These are phyloP conservation scores for Girardinus metallicus DNA, from an alignment of 2,797 vertebrate genomes.

Conservation along the genomic window DNA sequence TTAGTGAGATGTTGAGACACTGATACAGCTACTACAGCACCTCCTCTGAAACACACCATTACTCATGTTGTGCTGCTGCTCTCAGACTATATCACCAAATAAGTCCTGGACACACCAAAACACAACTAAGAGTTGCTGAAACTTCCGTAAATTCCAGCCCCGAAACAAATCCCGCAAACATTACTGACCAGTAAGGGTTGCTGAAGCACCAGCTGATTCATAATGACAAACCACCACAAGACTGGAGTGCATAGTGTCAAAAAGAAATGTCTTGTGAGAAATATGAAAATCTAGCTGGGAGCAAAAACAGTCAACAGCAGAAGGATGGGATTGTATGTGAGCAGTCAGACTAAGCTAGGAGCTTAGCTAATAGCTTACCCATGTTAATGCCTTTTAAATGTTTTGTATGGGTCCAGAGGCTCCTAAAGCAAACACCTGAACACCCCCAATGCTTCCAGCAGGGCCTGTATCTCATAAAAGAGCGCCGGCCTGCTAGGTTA, in stretches of 20 bases:
- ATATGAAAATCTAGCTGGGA: conserved; percentile 19
- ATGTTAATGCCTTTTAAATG: conserved; percentile 37
- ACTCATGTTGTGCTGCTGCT: conserved; percentile 31
- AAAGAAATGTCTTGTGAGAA: conserved; percentile 5
- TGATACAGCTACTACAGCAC: conserved; percentile 23
- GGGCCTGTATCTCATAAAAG: conserved; percentile 58
- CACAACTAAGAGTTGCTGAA: background rate
- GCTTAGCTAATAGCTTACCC: conserved; percentile 16
- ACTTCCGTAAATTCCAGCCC: conserved; percentile 8
- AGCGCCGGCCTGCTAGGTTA: conserved; percentile 60
- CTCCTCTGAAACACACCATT: conserved; percentile 35
- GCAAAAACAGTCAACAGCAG: conserved; percentile 11
- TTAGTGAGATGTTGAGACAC: conserved; percentile 9
- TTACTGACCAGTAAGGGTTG: background rate
- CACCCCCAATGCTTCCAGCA: conserved; percentile 55
- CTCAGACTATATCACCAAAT: conserved; percentile 17
- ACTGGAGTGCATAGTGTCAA: conserved; percentile 1
- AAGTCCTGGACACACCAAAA: conserved; percentile 12
- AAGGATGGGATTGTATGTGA: conserved; percentile 4
- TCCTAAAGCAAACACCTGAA: conserved; percentile 73
- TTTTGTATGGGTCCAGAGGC: conserved; percentile 54
- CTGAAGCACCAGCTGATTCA: conserved; percentile 5
- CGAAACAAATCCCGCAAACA: background rate
- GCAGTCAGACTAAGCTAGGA: background rate
- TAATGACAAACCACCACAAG: conserved; percentile 2